These are phyloP conservation scores for Phyllostomus hastatus DNA, from an alignment of 2,113 vertebrate species.

Conservation along the genomic window DNA sequence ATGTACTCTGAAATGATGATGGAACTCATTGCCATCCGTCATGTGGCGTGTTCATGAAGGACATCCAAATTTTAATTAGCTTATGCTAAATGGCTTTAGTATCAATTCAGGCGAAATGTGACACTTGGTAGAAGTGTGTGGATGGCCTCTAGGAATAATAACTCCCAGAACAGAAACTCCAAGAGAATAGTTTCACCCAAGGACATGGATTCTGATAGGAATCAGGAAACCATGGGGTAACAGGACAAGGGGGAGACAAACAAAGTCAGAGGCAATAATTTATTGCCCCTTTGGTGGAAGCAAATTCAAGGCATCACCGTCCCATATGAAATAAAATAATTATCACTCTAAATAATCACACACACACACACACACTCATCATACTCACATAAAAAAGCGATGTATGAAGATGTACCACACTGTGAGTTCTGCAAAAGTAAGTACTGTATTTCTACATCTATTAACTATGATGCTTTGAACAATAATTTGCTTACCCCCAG, in stretches of 20 bases:
- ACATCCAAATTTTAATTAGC: slow-evolving; percentile 63
- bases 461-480: neutral
- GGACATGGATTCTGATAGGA: neutral
- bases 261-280: neutral
- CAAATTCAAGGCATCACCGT: neutral
- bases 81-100: slow-evolving; percentile 48
- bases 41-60: slow-evolving; percentile 44
- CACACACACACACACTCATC: neutral
- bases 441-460: neutral
- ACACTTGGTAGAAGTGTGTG: slow-evolving; percentile 42
- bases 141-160: slow-evolving; percentile 34
- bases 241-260: neutral
- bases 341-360: neutral
- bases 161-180: neutral
- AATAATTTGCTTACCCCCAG: neutral
- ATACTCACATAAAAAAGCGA: neutral
- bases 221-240: slow-evolving; percentile 27
- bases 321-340: neutral
- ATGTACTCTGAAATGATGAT: slow-evolving; percentile 56
- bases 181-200: neutral
- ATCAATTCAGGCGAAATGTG: slow-evolving; percentile 32
- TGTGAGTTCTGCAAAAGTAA: neutral
- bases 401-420: neutral
- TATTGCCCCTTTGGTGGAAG: neutral
- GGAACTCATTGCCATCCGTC: slow-evolving; percentile 37